Evolutionary conservation across 2,113 vertebrate genomes (phyloP).

Genomic region (Kryptolebias marmoratus): DNA sequence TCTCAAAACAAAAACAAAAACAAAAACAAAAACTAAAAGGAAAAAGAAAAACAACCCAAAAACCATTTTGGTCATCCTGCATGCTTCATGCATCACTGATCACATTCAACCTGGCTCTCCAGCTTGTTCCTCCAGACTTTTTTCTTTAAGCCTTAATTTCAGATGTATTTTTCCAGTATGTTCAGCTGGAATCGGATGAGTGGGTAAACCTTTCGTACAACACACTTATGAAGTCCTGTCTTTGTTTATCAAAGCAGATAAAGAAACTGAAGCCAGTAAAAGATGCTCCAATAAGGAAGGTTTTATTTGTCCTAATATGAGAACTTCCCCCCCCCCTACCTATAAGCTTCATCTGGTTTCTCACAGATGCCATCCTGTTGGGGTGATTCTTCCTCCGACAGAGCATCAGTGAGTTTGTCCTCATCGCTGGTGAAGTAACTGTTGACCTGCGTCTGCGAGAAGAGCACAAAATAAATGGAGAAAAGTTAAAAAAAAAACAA

Average conservation of each 20-base stretch:
- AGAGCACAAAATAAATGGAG: slow-evolving; percentile 11
- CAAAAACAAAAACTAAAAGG: neutral
- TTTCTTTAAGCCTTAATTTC: slow-evolving; percentile 4
- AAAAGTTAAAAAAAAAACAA: neutral
- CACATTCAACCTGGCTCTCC: neutral
- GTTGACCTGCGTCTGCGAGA: slow-evolving; percentile 82
- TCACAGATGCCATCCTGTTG: slow-evolving; percentile 77
- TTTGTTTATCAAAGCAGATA: neutral
- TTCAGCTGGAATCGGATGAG: too few relatives aligned
- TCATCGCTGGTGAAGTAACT: slow-evolving; percentile 75
- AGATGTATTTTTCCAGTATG: too few relatives aligned
- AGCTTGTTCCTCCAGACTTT: slow-evolving; percentile 4
- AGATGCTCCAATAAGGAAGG: neutral
- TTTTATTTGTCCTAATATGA: neutral
- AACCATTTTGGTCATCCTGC: neutral
- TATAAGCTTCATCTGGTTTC: slow-evolving; percentile 63
- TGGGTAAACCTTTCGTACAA: too few relatives aligned
- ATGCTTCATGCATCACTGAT: neutral
- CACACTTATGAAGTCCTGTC: neutral
- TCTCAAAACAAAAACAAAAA: neutral
- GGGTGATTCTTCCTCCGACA: slow-evolving; percentile 79
- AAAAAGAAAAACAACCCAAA: neutral
- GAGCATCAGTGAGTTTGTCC: slow-evolving; percentile 82
- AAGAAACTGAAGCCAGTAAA: neutral
- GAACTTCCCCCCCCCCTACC: slow-evolving; percentile 74